Evolutionary conservation across 2,113 vertebrate genomes (phyloP), one percentile per base, ranked within the genome.

Genomic region (Athene cunicularia): DNA sequence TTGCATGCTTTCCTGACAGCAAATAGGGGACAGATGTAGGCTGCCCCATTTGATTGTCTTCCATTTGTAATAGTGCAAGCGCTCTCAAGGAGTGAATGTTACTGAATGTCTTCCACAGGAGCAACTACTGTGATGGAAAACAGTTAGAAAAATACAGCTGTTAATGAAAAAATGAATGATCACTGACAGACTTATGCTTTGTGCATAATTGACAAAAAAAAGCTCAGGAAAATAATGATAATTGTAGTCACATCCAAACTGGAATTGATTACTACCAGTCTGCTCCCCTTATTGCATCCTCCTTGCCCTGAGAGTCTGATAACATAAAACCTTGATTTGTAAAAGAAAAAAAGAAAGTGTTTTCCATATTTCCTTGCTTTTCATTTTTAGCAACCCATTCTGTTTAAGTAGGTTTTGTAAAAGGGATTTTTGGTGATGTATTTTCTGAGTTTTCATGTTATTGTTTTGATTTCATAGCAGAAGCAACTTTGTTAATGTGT

Each of bases 1-100:
- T 93, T 64, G 60, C 76, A n/a, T 20, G 3, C 47, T 79, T 90
- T 71, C 66, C n/a, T 47, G 39, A 30, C 1, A 3, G 96, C 41
- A 91, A 96, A 93, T 47, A 50, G 83, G 70, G 93, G 73, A 93
- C 87, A 94, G 93, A 89, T 91, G 89, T 89, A 45, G 66, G 74
- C 93, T 96, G 84, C 73, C 70, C 80, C 49, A 4, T 56, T 80
- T 35, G 15, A 8, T 92, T 92, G 86, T 83, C 87, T 84, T 82
- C 71, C 72, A 8, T 27, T 92, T 10, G 4, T 41, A 50, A 0
- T 4, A 0, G 66, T 43, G 79, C 0, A 6, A 72, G 88, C 63
- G 47, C 68, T 88, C 68, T 63, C 55, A 20, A 59, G 91, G 86
- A 96, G 81, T 71, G 86, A 66, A 21, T 14, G 43, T 73, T n/a